A percentile compares a stretch with the other conserved stretches of the same genome.
Evolutionary conservation across 1,140 invertebrate species (phyloP).

Genomic region (Radopholus similis): DNA sequence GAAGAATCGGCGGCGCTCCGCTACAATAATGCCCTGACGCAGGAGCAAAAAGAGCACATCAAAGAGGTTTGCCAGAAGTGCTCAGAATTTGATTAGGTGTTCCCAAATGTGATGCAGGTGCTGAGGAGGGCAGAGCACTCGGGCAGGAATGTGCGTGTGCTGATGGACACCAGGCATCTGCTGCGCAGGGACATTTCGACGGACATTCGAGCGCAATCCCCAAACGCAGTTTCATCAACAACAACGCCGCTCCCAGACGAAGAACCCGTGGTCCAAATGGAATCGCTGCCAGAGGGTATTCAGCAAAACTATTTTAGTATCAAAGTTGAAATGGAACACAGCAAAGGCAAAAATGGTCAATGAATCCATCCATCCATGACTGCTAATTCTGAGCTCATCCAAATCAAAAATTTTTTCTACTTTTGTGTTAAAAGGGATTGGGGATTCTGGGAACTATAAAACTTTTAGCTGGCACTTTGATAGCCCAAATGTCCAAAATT

Average conservation of each 20-base stretch:
- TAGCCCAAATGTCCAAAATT: too few relatives aligned
- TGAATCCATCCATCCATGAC: neutral
- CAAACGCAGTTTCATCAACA: neutral
- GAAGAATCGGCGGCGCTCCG: neutral
- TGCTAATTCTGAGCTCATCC: too few relatives aligned
- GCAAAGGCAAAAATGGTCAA: neutral
- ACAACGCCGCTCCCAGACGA: neutral
- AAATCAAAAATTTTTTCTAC: too few relatives aligned
- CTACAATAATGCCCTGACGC: constrained; percentile 2
- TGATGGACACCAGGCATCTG: constrained; percentile 23
- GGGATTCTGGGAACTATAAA: too few relatives aligned
- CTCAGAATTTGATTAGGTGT: neutral
- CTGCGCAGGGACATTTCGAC: constrained; percentile 14
- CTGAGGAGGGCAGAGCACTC: constrained; percentile 25
- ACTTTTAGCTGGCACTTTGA: too few relatives aligned
- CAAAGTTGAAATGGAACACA: neutral
- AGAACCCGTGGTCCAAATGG: constrained; percentile 28
- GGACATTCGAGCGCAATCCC: neutral
- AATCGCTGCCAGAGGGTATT: constrained; percentile 37
- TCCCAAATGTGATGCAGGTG: constrained; percentile 15
- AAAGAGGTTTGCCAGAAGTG: constrained; percentile 14
- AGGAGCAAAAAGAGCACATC: constrained; percentile 31
- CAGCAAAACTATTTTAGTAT: neutral
- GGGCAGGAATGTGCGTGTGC: constrained; percentile 11
- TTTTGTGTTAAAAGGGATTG: too few relatives aligned